Evolutionary conservation across 2,797 vertebrate species (phyloP), one percentile per base, ranked within the genome.

Genomic region (Tapirus indicus): DNA sequence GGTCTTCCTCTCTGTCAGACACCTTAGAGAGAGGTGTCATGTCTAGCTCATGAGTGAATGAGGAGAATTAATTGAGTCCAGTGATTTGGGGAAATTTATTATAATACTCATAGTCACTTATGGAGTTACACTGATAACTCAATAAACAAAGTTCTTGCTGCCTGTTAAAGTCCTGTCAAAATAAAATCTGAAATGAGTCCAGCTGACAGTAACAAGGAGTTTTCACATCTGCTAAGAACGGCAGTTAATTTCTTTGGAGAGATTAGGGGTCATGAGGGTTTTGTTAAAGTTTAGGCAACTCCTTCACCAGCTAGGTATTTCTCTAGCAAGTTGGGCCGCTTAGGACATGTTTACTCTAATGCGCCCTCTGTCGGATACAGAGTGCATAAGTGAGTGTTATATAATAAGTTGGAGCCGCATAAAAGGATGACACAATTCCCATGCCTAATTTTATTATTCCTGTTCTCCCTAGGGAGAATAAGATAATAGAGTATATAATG

Each of bases 101-200:
- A 52, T 52, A 52, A 52, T 16, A 52, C 14, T 52, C 38, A 29
- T 18, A 58, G 32, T 66, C 49, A n/a, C 62, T 90, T 77, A 88
- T 93, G 6, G 77, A 85, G 44, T 95, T 85, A 64, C 17, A n/a
- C 0, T 38, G 54, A 29, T 78, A 92, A 78, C 47, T 44, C 20
- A 54, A 54, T 60, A 64, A 95, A 79, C 27, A 89, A 75, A 69
- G 38, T 47, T 64, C 79, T 92, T 80, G 49, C 69, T 77, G 54
- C 66, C 38, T 68, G 12, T 82, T 93, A 52, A 93, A 44, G 68
- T 10, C 75, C 58, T 85, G 25, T 74, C 56, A 88, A 94, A 92
- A 77, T 77, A 94, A 95, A 97, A 85, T 49, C 44, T 47, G 79
- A 97, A 97, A 79, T 87, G 29, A 86, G 23, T 77, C 84, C 85